Base-by-base conservation (phyloP, 2,888 invertebrate genomes). In the Drosophila antonietae region DNA sequence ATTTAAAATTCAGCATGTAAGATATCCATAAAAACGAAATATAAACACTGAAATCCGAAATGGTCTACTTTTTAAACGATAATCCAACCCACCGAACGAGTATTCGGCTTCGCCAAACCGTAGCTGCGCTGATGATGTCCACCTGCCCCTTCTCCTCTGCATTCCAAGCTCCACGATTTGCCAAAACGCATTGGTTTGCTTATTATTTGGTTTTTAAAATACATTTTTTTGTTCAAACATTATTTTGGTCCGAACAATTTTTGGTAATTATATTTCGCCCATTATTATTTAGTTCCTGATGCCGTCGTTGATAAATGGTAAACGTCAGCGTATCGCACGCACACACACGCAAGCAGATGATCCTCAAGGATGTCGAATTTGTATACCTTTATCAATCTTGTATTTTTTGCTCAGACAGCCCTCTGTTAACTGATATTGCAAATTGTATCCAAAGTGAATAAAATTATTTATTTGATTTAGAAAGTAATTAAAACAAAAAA, bases 251-350 rank as follows among this genome's bases (percentile, higher is more conserved):
- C 15, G 31, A 15, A 31, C 33, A 33, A 8, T 39, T 59, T 52
- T 56, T 75, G 68, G 57, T 77, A 87, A 65, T 75, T 37, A 37
- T 53, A 10, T 73, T 68, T 73, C 57, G 49, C 67, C 28, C n/a
- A 64, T 57, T 78, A 68, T 79, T 75, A 52, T 85, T 56, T 69
- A 95, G 95, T 94, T 94, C 95, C 95, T 94, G 95, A 95, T 92
- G 93, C 93, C 93, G 95, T 95, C 94, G 92, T 95, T 94, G 94
- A 95, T 94, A 95, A 94, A 94, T 95, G 95, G 95, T 90, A 90
- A 80, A 68, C 71, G 71, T 73, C 75, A 70, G 60, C 71, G 62
- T 62, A 77, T 33, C 33, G 18, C 51, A 51, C 51, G 18, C 51
- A 14, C 51, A 51, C 53, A 77, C 83, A 86, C 73, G 52, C 65